Percentiles rank a stretch among this genome's conserved stretches.
Evolutionary conservation across 2,888 invertebrate genomes (phyloP).

Genomic region (Chrysotoxum bicinctum): DNA sequence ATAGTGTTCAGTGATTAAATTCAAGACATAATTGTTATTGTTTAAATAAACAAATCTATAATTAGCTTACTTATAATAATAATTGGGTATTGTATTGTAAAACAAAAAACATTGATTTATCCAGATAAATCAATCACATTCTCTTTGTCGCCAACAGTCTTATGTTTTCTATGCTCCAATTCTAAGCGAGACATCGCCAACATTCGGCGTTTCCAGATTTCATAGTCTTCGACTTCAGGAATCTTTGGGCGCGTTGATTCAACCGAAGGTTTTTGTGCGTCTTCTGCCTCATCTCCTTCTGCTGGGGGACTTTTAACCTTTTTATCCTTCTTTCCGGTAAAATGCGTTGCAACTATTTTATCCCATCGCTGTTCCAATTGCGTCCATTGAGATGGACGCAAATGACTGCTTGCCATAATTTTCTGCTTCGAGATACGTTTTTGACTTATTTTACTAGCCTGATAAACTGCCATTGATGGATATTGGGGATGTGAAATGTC

Average conservation of each 20-base stretch:
- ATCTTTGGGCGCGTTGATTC: conserved; percentile 34
- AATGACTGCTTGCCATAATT: conserved; percentile 83
- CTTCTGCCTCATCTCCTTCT: conserved; percentile 9
- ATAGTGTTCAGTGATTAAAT: too few species aligned
- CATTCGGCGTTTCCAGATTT: conserved; percentile 85
- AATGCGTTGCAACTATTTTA: conserved; percentile 79
- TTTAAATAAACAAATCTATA: not conserved
- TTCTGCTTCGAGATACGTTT: conserved; percentile 84
- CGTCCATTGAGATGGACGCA: conserved; percentile 85
- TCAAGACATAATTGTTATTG: too few species aligned
- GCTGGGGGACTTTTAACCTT: conserved; percentile 54
- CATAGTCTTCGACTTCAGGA: conserved; percentile 83
- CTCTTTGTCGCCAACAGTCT: conserved; percentile 20
- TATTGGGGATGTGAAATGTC: conserved; percentile 86
- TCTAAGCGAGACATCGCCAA: conserved; percentile 81
- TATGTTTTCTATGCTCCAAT: conserved; percentile 73
- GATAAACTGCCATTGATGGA: conserved; percentile 85
- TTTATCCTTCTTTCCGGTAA: conserved; percentile 72
- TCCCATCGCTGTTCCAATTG: conserved; percentile 85
- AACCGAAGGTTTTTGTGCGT: not conserved
- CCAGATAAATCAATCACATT: not conserved
- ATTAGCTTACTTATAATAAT: not conserved
- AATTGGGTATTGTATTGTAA: not conserved
- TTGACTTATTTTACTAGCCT: conserved; percentile 85
- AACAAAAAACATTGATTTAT: conserved; percentile 12